phyloP scores from a whole-genome alignment of 2,888 invertebrate species.

The Caenorhabditis sp. region DNA sequence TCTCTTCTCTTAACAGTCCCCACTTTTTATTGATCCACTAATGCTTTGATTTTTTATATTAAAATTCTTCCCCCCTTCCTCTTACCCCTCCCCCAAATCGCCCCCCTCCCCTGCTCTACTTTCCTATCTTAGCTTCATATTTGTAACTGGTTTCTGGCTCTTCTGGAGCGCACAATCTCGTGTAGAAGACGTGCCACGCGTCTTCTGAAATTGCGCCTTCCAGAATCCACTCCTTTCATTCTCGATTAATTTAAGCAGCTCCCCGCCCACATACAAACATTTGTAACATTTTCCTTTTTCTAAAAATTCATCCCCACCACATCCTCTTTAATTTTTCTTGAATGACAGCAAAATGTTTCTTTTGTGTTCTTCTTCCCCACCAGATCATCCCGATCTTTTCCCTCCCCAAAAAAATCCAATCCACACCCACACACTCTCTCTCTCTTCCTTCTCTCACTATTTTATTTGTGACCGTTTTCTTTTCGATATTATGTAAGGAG shows the following conservation, averaged over 20 bases:
- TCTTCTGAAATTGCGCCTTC: background rate
- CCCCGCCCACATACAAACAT: background rate
- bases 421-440: background rate
- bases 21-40: too few relatives aligned
- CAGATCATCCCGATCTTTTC: background rate
- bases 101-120: slow-evolving; percentile 43
- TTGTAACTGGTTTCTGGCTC: slow-evolving; percentile 60
- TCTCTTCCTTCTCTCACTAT: slow-evolving; percentile 1
- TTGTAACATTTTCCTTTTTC: slow-evolving; percentile 32
- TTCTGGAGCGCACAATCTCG: background rate
- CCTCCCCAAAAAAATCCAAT: too few relatives aligned
- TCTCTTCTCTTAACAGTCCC: background rate
- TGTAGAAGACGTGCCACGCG: background rate
- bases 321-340: slow-evolving; percentile 53
- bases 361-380: background rate
- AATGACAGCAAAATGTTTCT: slow-evolving; percentile 46
- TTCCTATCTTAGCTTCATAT: slow-evolving; percentile 60
- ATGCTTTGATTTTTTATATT: background rate
- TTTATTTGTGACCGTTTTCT: slow-evolving; percentile 44
- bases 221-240: background rate
- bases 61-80: background rate
- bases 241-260: slow-evolving; percentile 9
- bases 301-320: slow-evolving; percentile 31
- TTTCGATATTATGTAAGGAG: slow-evolving; percentile 66
- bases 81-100: background rate